Conservation (phyloP, 1,140 invertebrate species). For the Drosophila yakuba region DNA sequence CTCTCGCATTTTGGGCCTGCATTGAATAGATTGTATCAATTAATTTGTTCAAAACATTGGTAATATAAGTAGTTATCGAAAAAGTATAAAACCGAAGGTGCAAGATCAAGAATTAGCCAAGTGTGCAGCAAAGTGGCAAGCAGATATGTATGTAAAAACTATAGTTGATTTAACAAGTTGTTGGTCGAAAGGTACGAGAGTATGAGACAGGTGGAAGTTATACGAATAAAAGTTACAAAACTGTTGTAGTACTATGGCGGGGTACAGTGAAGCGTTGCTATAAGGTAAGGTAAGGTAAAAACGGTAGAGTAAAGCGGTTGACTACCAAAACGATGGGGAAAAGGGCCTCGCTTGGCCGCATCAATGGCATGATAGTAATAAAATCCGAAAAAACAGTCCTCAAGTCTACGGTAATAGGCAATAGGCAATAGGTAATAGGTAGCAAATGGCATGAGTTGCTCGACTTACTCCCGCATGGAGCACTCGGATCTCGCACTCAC, state of each 20-base stretch:
- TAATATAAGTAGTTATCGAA: conserved; percentile 43
- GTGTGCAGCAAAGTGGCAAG: conserved; percentile 67
- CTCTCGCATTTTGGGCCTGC: conserved; percentile 54
- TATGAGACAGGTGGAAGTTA: conserved; percentile 37
- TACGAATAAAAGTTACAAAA: conserved; percentile 21
- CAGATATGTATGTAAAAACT: conserved; percentile 47
- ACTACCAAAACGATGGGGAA: conserved; percentile 41
- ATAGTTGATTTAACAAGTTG: conserved; percentile 25
- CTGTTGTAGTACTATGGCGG: conserved; percentile 35
- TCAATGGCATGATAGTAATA: conserved; percentile 30
- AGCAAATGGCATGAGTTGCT: conserved; percentile 49
- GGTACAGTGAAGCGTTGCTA: conserved; percentile 52
- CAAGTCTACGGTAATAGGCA: conserved; percentile 66
- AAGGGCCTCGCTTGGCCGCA: conserved; percentile 23
- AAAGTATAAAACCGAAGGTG: conserved; percentile 50
- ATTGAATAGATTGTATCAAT: conserved; percentile 58
- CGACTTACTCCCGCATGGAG: neutral
- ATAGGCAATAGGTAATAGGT: conserved; percentile 6
- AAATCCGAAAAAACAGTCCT: conserved; percentile 63
- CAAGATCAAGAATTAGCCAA: conserved; percentile 59
- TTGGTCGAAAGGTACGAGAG: conserved; percentile 25
- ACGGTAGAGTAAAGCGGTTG: conserved; percentile 47
- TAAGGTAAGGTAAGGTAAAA: conserved; percentile 21
- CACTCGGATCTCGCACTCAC: conserved; percentile 84
- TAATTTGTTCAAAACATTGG: conserved; percentile 47